Conservation (phyloP, 2,113 vertebrate species). For the Silurus asotus region DNA sequence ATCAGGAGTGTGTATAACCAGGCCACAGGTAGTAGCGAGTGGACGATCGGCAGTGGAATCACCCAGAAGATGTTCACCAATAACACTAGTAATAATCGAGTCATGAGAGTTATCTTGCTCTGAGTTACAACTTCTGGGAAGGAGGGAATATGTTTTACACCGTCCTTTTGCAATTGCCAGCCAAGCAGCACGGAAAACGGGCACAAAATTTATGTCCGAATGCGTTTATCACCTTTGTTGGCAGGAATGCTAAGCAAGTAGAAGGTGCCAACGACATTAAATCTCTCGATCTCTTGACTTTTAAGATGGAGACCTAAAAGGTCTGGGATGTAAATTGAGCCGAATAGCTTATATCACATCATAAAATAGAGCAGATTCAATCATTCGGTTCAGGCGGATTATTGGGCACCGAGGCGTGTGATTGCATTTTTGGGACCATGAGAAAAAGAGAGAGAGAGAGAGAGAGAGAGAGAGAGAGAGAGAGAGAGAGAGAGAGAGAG, state of each 20-base stretch:
- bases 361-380: constrained; percentile 36
- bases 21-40: constrained; percentile 36
- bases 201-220: constrained; percentile 29
- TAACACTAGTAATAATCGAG: not conserved
- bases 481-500: not conserved
- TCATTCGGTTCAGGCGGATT: constrained; percentile 17
- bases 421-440: constrained; percentile 27
- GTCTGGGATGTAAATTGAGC: constrained; percentile 21
- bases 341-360: constrained; percentile 43
- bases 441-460: not conserved
- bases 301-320: constrained; percentile 42
- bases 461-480: not conserved
- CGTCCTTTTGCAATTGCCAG: constrained; percentile 15
- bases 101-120: not conserved
- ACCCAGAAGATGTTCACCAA: not conserved
- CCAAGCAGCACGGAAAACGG: constrained; percentile 26
- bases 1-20: constrained; percentile 39
- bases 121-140: not conserved
- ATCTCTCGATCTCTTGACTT: constrained; percentile 37
- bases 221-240: constrained; percentile 24
- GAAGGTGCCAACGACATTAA: constrained; percentile 40
- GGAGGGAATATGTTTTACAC: not conserved
- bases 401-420: constrained; percentile 25
- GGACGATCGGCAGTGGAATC: constrained; percentile 14
- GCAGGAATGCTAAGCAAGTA: constrained; percentile 27